Base-by-base conservation (phyloP, 1,140 invertebrate genomes). In the Drosophila sturtevanti region DNA sequence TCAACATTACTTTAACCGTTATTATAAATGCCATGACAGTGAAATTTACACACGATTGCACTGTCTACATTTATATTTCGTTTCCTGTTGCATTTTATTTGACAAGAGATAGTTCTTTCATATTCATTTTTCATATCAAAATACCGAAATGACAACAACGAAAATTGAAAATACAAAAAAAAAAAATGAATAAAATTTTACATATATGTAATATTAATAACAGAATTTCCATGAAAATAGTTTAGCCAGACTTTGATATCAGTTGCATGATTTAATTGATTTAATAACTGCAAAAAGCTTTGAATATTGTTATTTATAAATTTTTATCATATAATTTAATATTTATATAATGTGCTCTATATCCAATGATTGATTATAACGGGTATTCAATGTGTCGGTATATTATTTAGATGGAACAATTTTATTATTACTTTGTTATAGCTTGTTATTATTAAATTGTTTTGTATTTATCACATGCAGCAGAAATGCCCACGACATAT, bases 51-150 rank as follows among this genome's bases (percentile, higher is more conserved):
- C 68, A 72, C 63, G 77, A 71, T 66, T 79, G 77, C 62, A 69
- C 37, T 44, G 61, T 68, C 44, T 63, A 73, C 70, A 62, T 66
- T 77, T 81, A 77, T 73, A 77, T 73, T 81, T 77, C 65, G 77
- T 73, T 73, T 81, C 68, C 68, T 69, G 73, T 77, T 76, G 73
- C 72, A 75, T 76, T 64, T 73, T 73, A 73, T n/a, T 73, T 73
- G 70, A 61, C n/a, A 41, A 16, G 2, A 41, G 38, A n/a, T 14
- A 38, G 4, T 44, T 63, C 62, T 48, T 35, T 21, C 67, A 34
- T 37, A 70, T 48, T 72, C 21, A 16, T 35, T 61, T 59, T 58
- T 63, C 54, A 72, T 14, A n/a, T 37, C 35, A n/a, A n/a, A n/a
- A 38, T 14, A 38, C 12, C 37, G 12, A 38, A n/a, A n/a, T n/a